Evolutionary conservation across 2,797 vertebrate genomes (phyloP).

Genomic region (Cossypha niveicapilla): DNA sequence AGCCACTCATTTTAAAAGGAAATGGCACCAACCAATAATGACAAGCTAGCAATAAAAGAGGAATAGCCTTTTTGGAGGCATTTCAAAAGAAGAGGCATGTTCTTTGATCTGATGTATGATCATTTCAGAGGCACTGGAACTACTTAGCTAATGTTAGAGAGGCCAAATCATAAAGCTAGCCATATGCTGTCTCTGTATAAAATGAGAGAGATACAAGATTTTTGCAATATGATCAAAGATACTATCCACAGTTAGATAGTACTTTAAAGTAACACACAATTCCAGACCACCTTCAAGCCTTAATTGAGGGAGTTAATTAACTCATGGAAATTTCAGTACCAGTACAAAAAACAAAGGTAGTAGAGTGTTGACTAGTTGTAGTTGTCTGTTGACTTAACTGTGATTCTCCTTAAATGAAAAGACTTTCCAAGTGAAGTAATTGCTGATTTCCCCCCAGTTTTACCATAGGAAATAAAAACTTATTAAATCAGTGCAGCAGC

Average conservation of each 20-base stretch:
- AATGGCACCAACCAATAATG: background rate
- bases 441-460: background rate
- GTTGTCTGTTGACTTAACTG: background rate
- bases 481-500: background rate
- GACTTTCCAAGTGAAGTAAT: background rate
- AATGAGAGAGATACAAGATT: background rate
- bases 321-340: background rate
- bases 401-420: background rate
- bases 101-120: background rate
- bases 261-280: background rate
- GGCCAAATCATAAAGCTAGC: background rate
- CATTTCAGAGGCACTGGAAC: background rate
- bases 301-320: background rate
- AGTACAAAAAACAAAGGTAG: background rate
- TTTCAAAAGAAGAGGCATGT: slow-evolving; percentile 13
- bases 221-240: background rate
- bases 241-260: background rate
- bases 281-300: background rate
- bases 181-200: background rate
- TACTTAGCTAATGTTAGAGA: background rate
- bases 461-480: background rate
- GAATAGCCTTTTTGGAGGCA: slow-evolving; percentile 43
- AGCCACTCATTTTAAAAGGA: background rate
- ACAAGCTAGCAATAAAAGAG: slow-evolving; percentile 11
- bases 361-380: no score